phyloP scores from a whole-genome alignment of 2,888 invertebrate species.

The Hymenopus coronatus region DNA sequence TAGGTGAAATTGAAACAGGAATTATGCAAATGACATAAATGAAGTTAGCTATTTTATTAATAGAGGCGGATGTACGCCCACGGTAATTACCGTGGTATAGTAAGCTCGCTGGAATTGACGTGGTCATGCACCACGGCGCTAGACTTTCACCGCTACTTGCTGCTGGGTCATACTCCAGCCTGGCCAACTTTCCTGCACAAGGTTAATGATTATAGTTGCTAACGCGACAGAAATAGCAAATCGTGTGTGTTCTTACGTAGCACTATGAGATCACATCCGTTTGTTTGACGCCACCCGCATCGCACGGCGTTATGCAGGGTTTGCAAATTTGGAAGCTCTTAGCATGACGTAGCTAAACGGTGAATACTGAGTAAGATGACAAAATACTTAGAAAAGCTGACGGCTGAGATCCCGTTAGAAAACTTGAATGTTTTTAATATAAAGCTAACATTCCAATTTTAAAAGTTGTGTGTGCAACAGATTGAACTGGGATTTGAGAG shows the following conservation, averaged over 20 bases:
- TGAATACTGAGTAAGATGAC: not conserved
- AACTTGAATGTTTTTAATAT: too few species aligned
- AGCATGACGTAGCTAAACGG: not conserved
- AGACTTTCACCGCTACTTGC: not conserved
- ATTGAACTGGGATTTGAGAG: too few species aligned
- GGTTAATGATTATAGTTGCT: not conserved
- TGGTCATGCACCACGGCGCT: not conserved
- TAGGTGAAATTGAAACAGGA: not conserved
- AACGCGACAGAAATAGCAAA: too few species aligned
- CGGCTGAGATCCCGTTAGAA: too few species aligned
- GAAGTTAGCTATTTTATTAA: not conserved
- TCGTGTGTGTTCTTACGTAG: not conserved
- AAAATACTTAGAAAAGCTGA: too few species aligned
- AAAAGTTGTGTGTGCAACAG: too few species aligned
- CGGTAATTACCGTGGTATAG: not conserved
- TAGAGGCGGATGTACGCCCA: not conserved
- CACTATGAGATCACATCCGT: not conserved
- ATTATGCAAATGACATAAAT: not conserved
- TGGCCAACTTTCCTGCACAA: not conserved
- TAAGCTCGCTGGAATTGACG: not conserved
- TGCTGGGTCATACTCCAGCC: not conserved
- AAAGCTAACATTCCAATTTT: too few species aligned
- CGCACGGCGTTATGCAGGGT: not conserved
- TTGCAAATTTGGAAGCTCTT: not conserved
- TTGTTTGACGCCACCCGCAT: not conserved